Evolutionary conservation across 2,797 vertebrate species (phyloP).

Genomic region (Scolopax bukidnonensis): DNA sequence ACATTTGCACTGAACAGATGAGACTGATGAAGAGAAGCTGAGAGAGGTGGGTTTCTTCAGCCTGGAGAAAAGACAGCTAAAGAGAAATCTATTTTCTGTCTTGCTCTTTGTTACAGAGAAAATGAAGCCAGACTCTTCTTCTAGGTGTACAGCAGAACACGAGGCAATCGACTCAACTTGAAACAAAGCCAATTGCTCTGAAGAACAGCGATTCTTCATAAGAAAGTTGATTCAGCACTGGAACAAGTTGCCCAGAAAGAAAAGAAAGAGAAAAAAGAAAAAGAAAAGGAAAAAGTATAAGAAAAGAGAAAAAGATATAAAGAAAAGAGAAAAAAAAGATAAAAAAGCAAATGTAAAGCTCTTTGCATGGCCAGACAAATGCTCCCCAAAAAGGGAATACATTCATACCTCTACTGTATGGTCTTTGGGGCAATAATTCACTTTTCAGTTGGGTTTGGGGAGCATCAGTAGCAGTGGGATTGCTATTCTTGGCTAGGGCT

Average conservation of each 20-base stretch:
- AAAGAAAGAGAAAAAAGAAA: neutral
- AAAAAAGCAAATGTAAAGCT: neutral
- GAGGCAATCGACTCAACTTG: neutral
- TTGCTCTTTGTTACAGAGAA: neutral
- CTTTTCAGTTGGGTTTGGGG: neutral
- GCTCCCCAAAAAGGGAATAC: rapidly evolving
- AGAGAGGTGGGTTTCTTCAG: neutral
- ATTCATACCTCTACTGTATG: neutral
- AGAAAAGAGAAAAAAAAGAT: neutral
- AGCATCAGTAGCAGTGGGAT: neutral
- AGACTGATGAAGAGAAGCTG: neutral
- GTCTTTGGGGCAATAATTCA: neutral
- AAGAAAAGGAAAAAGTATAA: neutral
- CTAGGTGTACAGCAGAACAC: neutral
- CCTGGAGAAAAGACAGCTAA: neutral
- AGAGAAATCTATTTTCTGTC: neutral
- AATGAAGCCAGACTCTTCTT: neutral
- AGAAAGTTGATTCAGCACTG: neutral
- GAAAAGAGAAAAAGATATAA: too few relatives aligned
- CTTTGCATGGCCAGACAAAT: neutral
- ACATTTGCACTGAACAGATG: neutral
- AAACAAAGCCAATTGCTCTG: neutral
- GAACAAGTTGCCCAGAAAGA: neutral
- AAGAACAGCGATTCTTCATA: neutral
- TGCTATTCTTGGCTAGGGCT: neutral